Conservation (phyloP, 2,888 invertebrate species). For the Stegana nigrithorax region DNA sequence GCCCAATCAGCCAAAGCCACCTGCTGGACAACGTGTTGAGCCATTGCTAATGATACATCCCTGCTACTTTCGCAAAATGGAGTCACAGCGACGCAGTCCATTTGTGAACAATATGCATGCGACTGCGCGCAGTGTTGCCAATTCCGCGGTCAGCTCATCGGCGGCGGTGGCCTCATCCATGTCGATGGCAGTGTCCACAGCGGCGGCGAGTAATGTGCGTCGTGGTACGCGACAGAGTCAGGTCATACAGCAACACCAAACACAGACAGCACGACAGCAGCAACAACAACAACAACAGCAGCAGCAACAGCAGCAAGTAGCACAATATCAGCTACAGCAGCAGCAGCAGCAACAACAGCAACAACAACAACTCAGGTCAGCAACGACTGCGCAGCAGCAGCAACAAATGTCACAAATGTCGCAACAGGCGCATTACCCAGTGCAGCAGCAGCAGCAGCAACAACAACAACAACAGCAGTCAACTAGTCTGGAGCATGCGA, state of each 20-base stretch:
- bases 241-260: conserved; percentile 39
- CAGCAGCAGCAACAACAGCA: conserved; percentile 33
- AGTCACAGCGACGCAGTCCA: conserved; percentile 83
- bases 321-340: conserved; percentile 28
- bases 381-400: conserved; percentile 39
- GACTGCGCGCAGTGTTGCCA: conserved; percentile 68
- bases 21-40: conserved; percentile 84
- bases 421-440: conserved; percentile 65
- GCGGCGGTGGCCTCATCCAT: conserved; percentile 44
- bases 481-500: conserved; percentile 15
- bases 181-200: conserved; percentile 63
- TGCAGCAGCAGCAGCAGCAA: conserved; percentile 61
- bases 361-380: conserved; percentile 29
- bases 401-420: conserved; percentile 66
- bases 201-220: conserved; percentile 43
- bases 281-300: conserved; percentile 46
- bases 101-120: conserved; percentile 86
- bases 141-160: conserved; percentile 59
- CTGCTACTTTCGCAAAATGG: conserved; percentile 88
- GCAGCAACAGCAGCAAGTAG: conserved; percentile 44
- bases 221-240: conserved; percentile 44
- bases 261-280: conserved; percentile 40
- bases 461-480: conserved; percentile 47
- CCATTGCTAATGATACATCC: conserved; percentile 91
- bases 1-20: conserved; percentile 89